Percentiles rank a stretch among this genome's conserved stretches.
Conservation (phyloP, 2,113 vertebrate species). For the Protobothrops flavoviridis region DNA sequence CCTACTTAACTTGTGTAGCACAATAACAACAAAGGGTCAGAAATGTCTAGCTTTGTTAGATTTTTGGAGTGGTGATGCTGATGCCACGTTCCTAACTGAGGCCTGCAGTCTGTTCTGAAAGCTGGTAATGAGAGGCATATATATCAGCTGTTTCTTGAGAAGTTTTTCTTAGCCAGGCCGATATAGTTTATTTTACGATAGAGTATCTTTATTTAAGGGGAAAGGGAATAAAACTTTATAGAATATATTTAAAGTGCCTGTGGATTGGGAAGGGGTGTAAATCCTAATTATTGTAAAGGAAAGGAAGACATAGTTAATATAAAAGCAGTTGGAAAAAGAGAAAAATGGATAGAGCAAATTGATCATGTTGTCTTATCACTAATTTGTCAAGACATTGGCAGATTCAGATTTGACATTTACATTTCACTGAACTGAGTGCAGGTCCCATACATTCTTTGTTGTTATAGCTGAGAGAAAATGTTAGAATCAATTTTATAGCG, state of each 20-base stretch:
- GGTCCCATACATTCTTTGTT: not conserved
- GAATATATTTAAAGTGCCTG: slow-evolving; percentile 72
- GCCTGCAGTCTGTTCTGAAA: not conserved
- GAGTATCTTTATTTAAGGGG: slow-evolving; percentile 31
- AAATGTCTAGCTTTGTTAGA: not conserved
- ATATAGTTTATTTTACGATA: slow-evolving; percentile 44
- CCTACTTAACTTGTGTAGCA: not conserved
- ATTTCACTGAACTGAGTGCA: slow-evolving; percentile 11
- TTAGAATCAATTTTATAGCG: slow-evolving; percentile 11
- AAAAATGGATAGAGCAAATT: slow-evolving; percentile 30
- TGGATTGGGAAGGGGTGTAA: slow-evolving; percentile 38
- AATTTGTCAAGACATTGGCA: slow-evolving; percentile 53
- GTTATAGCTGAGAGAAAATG: slow-evolving; percentile 45
- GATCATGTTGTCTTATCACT: not conserved
- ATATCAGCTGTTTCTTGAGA: no score
- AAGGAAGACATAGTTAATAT: slow-evolving; percentile 25
- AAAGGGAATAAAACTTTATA: slow-evolving; percentile 45
- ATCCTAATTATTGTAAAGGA: slow-evolving; percentile 33
- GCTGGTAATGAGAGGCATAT: not conserved
- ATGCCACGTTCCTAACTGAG: no score
- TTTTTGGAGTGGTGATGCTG: not conserved
- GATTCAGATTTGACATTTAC: slow-evolving; percentile 4
- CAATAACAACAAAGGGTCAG: not conserved
- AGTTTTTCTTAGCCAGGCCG: not conserved
- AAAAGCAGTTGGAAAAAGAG: slow-evolving; percentile 6